Conservation (phyloP, 2,113 vertebrate species). For the Apodemus sylvaticus region DNA sequence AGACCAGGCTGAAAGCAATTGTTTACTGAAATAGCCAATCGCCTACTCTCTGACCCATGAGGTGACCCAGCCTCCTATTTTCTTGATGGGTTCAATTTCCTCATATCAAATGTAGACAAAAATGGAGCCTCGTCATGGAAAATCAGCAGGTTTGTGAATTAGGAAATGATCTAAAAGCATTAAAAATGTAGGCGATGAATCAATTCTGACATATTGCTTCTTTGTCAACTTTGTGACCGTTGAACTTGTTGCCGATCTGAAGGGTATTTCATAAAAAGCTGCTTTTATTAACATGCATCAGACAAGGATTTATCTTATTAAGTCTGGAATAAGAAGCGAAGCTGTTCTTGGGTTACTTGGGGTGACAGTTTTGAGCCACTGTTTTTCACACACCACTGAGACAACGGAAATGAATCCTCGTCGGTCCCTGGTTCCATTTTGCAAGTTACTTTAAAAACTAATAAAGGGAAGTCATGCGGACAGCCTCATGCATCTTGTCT, state of each 20-base stretch:
- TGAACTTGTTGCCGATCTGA: conserved; percentile 17
- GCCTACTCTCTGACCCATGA: background rate
- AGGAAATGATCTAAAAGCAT: conserved; percentile 10
- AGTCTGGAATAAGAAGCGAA: background rate
- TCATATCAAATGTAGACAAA: conserved; percentile 22
- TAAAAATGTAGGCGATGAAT: background rate
- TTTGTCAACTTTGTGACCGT: background rate
- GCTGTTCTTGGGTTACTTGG: background rate
- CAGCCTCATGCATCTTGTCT: background rate
- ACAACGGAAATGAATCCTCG: background rate
- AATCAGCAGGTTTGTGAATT: conserved; percentile 26
- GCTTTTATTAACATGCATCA: conserved; percentile 40
- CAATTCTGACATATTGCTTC: conserved; percentile 49
- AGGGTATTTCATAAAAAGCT: conserved; percentile 35
- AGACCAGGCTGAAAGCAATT: background rate
- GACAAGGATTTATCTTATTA: conserved; percentile 21
- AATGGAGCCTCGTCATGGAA: background rate
- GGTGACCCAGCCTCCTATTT: background rate
- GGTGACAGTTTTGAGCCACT: conserved; percentile 36
- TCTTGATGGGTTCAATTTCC: conserved; percentile 11
- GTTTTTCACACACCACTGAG: background rate
- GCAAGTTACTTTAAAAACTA: conserved; percentile 53
- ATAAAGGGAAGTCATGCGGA: background rate
- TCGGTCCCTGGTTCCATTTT: background rate
- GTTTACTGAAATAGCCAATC: background rate